Percentiles rank a stretch among this genome's conserved stretches.
Evolutionary conservation across 1,140 invertebrate species (phyloP).

Genomic region (Apis laboriosa): DNA sequence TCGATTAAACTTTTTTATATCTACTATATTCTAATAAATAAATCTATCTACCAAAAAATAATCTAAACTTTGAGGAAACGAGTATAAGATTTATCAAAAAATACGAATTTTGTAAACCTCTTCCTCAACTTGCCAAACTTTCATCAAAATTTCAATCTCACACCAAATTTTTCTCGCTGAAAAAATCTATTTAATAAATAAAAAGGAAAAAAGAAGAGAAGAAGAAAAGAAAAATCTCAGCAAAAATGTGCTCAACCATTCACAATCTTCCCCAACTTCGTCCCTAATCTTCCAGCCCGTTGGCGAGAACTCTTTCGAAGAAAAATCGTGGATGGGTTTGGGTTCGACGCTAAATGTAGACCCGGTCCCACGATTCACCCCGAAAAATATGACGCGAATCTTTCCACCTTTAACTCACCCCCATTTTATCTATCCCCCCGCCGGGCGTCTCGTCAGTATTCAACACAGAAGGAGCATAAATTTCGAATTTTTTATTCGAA

Average conservation of each 20-base stretch:
- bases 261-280: not conserved
- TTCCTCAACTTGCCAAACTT: no score
- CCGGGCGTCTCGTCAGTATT: slow-evolving; percentile 45
- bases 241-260: not conserved
- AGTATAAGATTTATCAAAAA: no score
- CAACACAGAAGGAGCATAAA: slow-evolving; percentile 53
- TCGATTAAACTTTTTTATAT: no score
- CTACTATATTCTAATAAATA: no score
- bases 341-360: slow-evolving; percentile 27
- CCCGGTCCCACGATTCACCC: not conserved
- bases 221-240: no score
- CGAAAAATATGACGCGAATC: slow-evolving; percentile 41
- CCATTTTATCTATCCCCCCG: slow-evolving; percentile 30
- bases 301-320: not conserved
- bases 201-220: no score
- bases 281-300: not conserved
- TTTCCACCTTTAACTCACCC: slow-evolving; percentile 27
- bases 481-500: slow-evolving; percentile 50
- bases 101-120: no score
- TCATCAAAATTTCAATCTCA: no score
- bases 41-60: no score
- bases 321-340: not conserved
- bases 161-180: no score
- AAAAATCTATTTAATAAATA: no score
- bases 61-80: no score